Evolutionary conservation across 2,113 vertebrate genomes (phyloP).

Genomic region (Lepus americanus): DNA sequence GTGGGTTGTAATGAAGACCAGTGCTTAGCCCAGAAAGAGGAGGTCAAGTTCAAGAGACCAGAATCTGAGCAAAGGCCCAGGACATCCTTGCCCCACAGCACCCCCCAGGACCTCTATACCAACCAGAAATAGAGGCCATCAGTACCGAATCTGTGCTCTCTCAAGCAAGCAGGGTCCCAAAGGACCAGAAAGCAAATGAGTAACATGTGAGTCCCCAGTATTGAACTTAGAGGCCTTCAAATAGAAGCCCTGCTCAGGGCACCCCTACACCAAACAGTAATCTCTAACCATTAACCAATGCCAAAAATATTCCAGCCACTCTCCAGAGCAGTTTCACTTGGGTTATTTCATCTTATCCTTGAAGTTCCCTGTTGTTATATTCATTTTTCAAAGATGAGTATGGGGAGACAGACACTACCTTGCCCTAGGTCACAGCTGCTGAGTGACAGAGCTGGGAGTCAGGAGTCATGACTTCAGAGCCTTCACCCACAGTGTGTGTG

Average conservation of each 20-base stretch:
- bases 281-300: background rate
- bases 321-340: background rate
- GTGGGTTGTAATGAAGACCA: background rate
- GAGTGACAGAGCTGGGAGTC: background rate
- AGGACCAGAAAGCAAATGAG: background rate
- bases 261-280: background rate
- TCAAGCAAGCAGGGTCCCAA: background rate
- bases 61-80: background rate
- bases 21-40: background rate
- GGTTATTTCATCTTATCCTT: conserved; percentile 27
- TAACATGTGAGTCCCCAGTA: background rate
- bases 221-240: background rate
- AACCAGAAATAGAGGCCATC: background rate
- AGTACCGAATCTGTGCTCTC: background rate
- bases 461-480: background rate
- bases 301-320: background rate
- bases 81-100: background rate
- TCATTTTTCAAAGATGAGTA: background rate
- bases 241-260: background rate
- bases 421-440: background rate
- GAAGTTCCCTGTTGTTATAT: background rate
- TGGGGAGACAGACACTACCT: background rate
- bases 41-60: background rate
- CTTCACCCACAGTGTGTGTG: background rate
- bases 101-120: background rate